Percentiles rank a stretch among this genome's conserved stretches.
Evolutionary conservation across 1,140 invertebrate genomes (phyloP).

Genomic region (Camponotus pennsylvanicus): DNA sequence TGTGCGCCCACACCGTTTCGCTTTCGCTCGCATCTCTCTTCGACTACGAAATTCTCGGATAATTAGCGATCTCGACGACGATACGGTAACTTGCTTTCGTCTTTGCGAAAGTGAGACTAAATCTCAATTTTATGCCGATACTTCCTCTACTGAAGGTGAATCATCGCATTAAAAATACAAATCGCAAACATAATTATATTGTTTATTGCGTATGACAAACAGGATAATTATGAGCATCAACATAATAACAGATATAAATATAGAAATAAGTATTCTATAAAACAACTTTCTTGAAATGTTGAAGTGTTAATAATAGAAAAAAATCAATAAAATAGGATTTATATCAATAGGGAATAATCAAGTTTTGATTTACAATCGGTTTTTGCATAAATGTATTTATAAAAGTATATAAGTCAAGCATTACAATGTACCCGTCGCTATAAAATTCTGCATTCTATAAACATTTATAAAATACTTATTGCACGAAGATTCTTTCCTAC

Average conservation of each 20-base stretch:
- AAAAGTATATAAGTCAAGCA: neutral
- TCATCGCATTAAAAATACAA: neutral
- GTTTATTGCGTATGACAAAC: neutral
- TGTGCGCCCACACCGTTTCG: slow-evolving; percentile 74
- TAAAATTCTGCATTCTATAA: neutral
- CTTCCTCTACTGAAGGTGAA: neutral
- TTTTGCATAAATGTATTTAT: neutral
- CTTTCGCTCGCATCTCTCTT: slow-evolving; percentile 55
- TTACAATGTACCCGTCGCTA: neutral
- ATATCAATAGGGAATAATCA: slow-evolving; percentile 4
- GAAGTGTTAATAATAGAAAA: neutral
- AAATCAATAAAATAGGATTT: neutral
- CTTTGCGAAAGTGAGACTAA: slow-evolving; percentile 5
- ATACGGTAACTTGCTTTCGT: neutral
- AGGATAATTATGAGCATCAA: neutral
- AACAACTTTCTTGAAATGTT: neutral
- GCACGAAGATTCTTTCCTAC: neutral
- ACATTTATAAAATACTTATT: neutral
- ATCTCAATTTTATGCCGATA: neutral
- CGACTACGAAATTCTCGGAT: slow-evolving; percentile 7
- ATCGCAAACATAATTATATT: neutral
- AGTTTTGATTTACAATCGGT: slow-evolving; percentile 15
- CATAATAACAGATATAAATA: neutral
- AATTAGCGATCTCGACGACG: slow-evolving; percentile 36
- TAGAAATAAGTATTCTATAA: neutral